Base-by-base conservation (phyloP, 2,113 vertebrate species). In the Oostethus manadensis region DNA sequence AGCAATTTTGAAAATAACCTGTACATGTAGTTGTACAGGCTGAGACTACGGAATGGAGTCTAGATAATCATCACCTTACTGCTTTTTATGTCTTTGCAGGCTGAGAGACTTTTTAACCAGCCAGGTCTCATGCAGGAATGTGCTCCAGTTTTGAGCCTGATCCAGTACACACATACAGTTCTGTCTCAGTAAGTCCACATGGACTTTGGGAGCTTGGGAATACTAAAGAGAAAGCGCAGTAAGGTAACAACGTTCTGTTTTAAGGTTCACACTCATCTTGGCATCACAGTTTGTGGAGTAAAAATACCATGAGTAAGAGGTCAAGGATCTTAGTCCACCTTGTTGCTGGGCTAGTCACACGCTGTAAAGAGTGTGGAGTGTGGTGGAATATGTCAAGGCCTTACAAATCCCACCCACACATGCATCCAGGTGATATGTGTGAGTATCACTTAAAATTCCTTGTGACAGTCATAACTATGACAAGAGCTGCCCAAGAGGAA, bases 81-180 rank as follows among this genome's bases (percentile, higher is more conserved):
- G 53, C 62, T 57, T 73, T 81, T 75, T 59, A 40, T 62, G 54
- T 70, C 60, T 77, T 17, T 0, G 56, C 6, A 7, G 64, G 23
- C 55, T 57, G 10, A 66, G 77, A 71, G 74, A 85, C 83, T 78
- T 82, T 82, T 86, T 81, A 82, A 84, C 82, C 68, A 56, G 23
- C 75, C 74, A 77, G 57, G 68, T 65, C 70, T 63, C 48, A 38
- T 11, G 35, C 47, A 81, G 80, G 79, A 84, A 86, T 87, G 77
- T 78, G 74, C 67, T 78, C 70, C 53, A 71, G 57, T 71, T 80
- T 84, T 59, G 68, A 20, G 38, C n/a, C 51, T 20, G 10, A 20
- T 38, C 38, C 10, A 26, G 33, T 23, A 22, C 20, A 23, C 47
- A 14, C 33, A 11, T 18, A 75, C 82, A 82, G 62, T 57, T 70